Evolutionary conservation across 2,113 vertebrate species (phyloP), one percentile per base, ranked within the genome.

Genomic region (Sinocyclocheilus anshuiensis): DNA sequence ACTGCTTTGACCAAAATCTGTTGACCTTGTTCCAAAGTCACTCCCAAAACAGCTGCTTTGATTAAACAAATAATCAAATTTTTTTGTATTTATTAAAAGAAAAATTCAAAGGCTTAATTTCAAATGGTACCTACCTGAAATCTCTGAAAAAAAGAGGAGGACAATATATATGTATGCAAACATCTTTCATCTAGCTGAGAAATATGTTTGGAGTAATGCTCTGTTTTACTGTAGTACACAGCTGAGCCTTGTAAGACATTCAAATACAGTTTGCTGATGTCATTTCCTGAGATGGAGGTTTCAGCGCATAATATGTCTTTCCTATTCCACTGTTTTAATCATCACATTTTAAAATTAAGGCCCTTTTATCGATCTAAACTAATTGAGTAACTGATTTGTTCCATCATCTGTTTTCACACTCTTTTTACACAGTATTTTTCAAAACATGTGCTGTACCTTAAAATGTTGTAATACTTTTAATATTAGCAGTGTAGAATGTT

Each of bases 201-300:
- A 26, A 55, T 15, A 9, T 42, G 42, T 42, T 42, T 42, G 42
- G 42, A 57, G 53, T 45, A 42, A 24, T 42, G 67, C 16, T 33
- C 11, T 10, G 8, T 33, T 18, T 81, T 42, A 0, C 18, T 48
- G 42, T 45, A 11, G 42, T 45, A 45, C 42, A 45, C 42, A 45
- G 42, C 8, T 42, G 42, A 42, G 42, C 1, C 42, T 7, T 42
- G 36, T 36, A 36, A 42, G 42, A 42, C 8, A 8, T 42, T 42
- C 42, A 42, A 42, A 42, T n/a, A 26, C 4, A 24, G 53, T 45
- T 42, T 45, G 9, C 22, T 67, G 61, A 67, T 69, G 79, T 81
- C 61, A 81, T 81, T 81, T 81, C 79, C 79, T 69, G 79, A 77
- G 15, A 57, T 20, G 55, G 2, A 57, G 55, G 16, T 55, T 55